A percentile compares a stretch with the other conserved stretches of the same genome.
Evolutionary conservation across 1,140 invertebrate genomes (phyloP).

Genomic region (Schlechtendalia chinensis): DNA sequence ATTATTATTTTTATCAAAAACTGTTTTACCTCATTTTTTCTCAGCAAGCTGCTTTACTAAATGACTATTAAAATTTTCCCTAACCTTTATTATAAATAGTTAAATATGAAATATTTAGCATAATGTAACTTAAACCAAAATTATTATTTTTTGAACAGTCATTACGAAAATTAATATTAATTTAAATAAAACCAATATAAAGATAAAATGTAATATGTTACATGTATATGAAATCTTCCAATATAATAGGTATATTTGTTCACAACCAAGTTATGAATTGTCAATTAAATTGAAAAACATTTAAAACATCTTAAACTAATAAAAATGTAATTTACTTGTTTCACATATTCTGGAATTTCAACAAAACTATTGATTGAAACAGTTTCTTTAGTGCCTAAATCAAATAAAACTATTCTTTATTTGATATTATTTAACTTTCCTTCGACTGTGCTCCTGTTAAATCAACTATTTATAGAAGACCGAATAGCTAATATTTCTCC

Average conservation of each 20-base stretch:
- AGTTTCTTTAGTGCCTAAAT: constrained; percentile 27
- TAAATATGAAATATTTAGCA: no score
- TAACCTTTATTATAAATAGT: no score
- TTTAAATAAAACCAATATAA: no score
- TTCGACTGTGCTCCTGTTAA: constrained; percentile 11
- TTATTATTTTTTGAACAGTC: no score
- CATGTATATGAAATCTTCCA: no score
- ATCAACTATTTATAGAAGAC: constrained; percentile 15
- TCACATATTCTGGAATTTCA: constrained; percentile 19
- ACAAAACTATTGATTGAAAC: constrained; percentile 24
- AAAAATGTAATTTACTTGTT: background rate
- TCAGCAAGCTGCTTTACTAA: background rate
- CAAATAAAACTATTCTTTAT: constrained; percentile 6
- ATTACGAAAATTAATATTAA: no score
- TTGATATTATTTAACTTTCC: constrained; percentile 14
- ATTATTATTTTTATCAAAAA: background rate
- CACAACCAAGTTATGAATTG: no score
- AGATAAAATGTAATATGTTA: no score
- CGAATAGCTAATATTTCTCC: constrained; percentile 14
- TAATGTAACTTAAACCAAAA: no score
- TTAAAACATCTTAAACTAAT: no score
- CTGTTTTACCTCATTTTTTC: constrained; percentile 34
- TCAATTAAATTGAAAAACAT: no score
- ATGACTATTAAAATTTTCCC: constrained; percentile 32
- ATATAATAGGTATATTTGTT: no score